Conservation (phyloP, 2,797 vertebrate genomes). For the Fistularia commersonii region DNA sequence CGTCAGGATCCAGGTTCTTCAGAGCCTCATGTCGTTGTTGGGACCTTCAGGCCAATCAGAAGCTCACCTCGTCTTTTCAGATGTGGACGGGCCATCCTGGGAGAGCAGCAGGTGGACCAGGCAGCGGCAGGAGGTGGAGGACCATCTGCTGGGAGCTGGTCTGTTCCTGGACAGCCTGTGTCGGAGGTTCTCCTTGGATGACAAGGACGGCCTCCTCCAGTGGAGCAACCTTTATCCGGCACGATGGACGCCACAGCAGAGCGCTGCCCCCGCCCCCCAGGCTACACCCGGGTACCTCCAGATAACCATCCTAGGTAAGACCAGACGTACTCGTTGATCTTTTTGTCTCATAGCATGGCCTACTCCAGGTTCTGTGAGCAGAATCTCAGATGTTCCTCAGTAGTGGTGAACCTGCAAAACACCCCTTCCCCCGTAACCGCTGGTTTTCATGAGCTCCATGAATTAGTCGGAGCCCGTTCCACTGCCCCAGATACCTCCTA, state of each 20-base stretch:
- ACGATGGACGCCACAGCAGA: conserved; percentile 63
- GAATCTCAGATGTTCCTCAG: too few relatives aligned
- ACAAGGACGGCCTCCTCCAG: conserved; percentile 74
- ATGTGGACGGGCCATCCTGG: conserved; percentile 62
- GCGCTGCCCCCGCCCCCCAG: conserved; percentile 47
- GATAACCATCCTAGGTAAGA: conserved; percentile 84
- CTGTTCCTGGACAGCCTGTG: conserved; percentile 80
- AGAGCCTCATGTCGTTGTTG: background rate
- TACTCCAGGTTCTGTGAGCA: too few relatives aligned
- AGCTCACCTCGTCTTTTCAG: too few relatives aligned
- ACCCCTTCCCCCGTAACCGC: too few relatives aligned
- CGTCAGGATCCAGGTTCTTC: conserved; percentile 20
- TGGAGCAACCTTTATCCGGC: conserved; percentile 80
- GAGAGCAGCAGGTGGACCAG: conserved; percentile 79
- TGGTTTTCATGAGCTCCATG: too few relatives aligned
- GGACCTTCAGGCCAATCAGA: background rate
- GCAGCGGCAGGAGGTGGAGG: conserved; percentile 67
- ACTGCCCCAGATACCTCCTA: too few relatives aligned
- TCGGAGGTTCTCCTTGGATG: conserved; percentile 74
- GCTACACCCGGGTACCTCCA: conserved; percentile 77
- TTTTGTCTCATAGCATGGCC: too few relatives aligned
- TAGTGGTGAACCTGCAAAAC: too few relatives aligned
- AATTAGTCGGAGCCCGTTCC: too few relatives aligned
- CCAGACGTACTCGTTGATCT: background rate
- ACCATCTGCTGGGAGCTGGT: conserved; percentile 68